phyloP scores from a whole-genome alignment of 2,888 invertebrate species.

The Chaetogeoica ovagalla region DNA sequence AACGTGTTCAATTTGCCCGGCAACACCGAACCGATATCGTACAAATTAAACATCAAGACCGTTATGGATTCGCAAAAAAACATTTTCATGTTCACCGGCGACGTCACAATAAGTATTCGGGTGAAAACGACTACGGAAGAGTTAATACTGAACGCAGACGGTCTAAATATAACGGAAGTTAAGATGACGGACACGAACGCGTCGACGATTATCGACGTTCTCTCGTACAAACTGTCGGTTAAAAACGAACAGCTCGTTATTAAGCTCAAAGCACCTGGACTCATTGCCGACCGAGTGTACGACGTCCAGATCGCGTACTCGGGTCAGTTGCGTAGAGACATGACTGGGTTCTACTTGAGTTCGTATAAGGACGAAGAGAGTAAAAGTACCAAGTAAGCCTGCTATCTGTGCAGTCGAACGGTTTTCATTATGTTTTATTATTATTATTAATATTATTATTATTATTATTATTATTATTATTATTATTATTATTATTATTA shows the following conservation, averaged over 20 bases:
- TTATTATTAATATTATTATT: too few relatives aligned
- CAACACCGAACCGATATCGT: conserved; percentile 21
- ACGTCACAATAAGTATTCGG: neutral
- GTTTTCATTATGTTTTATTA: too few relatives aligned
- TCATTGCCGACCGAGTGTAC: conserved; percentile 33
- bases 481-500: too few relatives aligned
- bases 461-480: too few relatives aligned
- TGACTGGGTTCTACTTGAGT: conserved; percentile 54
- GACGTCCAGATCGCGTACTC: conserved; percentile 44
- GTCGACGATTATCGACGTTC: neutral
- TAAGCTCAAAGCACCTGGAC: neutral
- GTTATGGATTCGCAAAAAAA: neutral
- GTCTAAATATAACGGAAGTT: neutral
- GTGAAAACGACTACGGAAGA: conserved; percentile 16
- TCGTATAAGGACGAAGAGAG: conserved; percentile 36
- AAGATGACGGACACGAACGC: neutral
- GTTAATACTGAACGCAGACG: conserved; percentile 21
- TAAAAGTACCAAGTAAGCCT: conserved; percentile 30
- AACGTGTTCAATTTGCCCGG: conserved; percentile 35
- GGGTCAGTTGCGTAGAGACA: conserved; percentile 47
- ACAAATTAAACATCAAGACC: neutral
- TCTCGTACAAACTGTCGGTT: rapidly evolving
- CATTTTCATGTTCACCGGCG: neutral
- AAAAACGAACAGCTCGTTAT: conserved; percentile 39
- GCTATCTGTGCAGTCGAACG: neutral